These are phyloP conservation scores for Misgurnus mizolepis DNA, from an alignment of 2,113 vertebrate species.

Conservation along the genomic window DNA sequence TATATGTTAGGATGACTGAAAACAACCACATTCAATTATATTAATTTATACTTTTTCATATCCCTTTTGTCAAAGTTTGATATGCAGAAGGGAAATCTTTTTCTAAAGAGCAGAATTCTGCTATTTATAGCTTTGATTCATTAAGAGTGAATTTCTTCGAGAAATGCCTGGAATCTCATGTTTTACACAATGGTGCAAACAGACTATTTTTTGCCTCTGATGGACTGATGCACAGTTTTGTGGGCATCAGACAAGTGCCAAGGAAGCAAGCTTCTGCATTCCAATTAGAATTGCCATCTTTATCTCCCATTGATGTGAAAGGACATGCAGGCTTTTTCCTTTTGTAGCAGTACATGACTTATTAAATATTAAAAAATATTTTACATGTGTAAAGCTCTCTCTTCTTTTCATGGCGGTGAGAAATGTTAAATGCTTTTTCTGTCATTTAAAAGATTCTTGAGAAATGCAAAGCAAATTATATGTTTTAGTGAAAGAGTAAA, in stretches of 20 bases:
- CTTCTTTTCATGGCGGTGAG: neutral
- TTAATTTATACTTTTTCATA: neutral
- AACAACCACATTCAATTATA: neutral
- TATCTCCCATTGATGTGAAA: slow-evolving; percentile 35
- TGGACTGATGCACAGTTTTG: neutral
- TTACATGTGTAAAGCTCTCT: neutral
- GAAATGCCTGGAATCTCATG: neutral
- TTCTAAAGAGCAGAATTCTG: neutral
- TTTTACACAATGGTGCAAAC: slow-evolving; percentile 7
- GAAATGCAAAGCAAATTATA: too few species aligned
- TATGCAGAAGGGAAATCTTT: neutral
- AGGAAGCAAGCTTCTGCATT: slow-evolving; percentile 36
- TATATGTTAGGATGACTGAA: neutral
- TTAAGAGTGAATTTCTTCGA: neutral
- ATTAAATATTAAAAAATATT: neutral
- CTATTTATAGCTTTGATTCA: neutral
- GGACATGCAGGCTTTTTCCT: slow-evolving; percentile 33
- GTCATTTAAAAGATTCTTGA: neutral
- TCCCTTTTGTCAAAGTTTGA: neutral
- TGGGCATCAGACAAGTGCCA: slow-evolving; percentile 54
- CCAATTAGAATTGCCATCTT: slow-evolving; percentile 27
- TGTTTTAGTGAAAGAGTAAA: neutral
- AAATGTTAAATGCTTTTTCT: neutral
- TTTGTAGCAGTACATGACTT: slow-evolving; percentile 29
- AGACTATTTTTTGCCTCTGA: neutral